phyloP scores from a whole-genome alignment of 2,113 vertebrate genomes.

The Labeo catla region DNA sequence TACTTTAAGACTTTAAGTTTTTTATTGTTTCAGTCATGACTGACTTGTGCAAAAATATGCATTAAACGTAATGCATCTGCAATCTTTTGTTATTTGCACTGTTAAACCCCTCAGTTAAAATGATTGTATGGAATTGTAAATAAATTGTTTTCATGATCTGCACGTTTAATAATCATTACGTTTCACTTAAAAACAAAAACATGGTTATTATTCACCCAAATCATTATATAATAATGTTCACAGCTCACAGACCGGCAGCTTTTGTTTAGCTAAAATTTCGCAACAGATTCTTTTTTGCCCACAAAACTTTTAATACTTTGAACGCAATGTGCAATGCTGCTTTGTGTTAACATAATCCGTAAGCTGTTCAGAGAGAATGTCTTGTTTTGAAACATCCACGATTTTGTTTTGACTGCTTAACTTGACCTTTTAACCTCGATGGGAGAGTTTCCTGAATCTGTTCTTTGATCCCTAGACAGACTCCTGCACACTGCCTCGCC shows the following conservation, averaged over 20 bases:
- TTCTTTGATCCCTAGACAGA: constrained; percentile 10
- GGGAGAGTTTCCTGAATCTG: constrained; percentile 19
- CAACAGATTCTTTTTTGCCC: background rate
- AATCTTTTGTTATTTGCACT: background rate
- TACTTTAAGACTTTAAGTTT: background rate
- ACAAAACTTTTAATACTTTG: background rate
- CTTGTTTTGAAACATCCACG: background rate
- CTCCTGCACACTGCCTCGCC: background rate
- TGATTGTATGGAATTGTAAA: background rate
- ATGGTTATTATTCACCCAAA: background rate
- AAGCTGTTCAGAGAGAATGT: background rate
- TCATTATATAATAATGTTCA: background rate
- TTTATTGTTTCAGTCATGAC: background rate
- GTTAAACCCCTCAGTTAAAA: background rate
- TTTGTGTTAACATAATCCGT: background rate
- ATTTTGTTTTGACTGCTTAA: constrained; percentile 49
- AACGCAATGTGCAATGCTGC: background rate
- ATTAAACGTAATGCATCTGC: background rate
- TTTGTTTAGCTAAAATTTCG: background rate
- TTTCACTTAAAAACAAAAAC: background rate
- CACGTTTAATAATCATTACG: background rate
- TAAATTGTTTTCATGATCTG: background rate
- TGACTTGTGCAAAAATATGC: background rate
- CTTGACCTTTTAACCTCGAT: constrained; percentile 51
- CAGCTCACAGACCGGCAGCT: background rate